phyloP scores from a whole-genome alignment of 2,797 vertebrate genomes.

The Eulemur coronatus region DNA sequence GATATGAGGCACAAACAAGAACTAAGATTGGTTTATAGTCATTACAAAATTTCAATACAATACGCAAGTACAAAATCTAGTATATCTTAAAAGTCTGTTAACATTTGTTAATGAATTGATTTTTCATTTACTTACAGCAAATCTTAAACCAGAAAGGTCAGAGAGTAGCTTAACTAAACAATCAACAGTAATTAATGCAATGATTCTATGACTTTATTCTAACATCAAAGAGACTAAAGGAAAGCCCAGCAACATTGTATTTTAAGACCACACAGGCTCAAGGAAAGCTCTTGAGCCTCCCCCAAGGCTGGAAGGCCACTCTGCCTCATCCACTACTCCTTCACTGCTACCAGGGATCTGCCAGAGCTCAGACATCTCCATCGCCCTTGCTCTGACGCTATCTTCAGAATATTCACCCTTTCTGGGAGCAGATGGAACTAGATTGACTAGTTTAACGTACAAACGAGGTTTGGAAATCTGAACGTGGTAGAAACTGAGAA shows the following conservation, averaged over 20 bases:
- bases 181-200: neutral
- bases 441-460: neutral
- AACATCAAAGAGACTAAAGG: neutral
- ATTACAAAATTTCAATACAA: neutral
- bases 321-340: neutral
- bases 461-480: neutral
- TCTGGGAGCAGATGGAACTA: neutral
- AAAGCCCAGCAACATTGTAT: neutral
- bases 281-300: neutral
- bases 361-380: neutral
- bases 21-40: neutral
- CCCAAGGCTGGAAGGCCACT: neutral
- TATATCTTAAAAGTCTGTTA: neutral
- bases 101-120: neutral
- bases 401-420: neutral
- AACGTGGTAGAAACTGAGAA: neutral
- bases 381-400: neutral
- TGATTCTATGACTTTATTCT: neutral
- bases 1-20: neutral
- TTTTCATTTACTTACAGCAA: conserved; percentile 32
- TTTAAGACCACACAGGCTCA: neutral
- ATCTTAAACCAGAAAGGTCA: neutral
- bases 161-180: neutral
- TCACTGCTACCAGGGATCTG: neutral
- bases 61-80: neutral